Base-by-base conservation (phyloP, 2,888 invertebrate genomes). In the Aporophyla nigra region DNA sequence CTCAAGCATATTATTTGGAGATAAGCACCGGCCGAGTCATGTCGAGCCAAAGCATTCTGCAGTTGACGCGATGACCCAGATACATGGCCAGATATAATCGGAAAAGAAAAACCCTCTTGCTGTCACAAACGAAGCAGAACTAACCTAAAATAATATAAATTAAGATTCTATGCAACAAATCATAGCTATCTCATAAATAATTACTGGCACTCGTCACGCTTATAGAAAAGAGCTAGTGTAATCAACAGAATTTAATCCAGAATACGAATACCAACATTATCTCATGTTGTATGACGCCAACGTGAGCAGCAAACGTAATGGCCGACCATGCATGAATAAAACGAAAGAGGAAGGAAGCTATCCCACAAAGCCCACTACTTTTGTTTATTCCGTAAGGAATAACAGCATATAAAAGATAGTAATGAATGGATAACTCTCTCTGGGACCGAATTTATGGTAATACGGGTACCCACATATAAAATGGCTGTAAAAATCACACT, bases 201-300 rank as follows among this genome's bases (percentile, higher is more conserved):
- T 80, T 61, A 76, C 53, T 68, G 14, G 49, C 40, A n/a, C 68
- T 61, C 46, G 51, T 74, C 78, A 76, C 73, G 69, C n/a, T 63
- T 69, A 76, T 66, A 78, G 68, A 77, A 65, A 68, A 46, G 27
- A 72, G 46, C 58, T 43, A 70, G 24, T 74, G 69, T 51, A 68
- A 82, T 83, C 71, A 83, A 83, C 56, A 73, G 74, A 78, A 80
- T 77, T 79, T 74, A 76, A 83, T 81, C 58, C 78, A 14, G 87
- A 78, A 86, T 87, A 87, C 84, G 54, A 86, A 87, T 86, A 77
- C 27, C 65, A 67, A 74, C 69, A 87, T 87, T 87, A 87, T 82
- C 76, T 85, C 66, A 51, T 83, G 67, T 72, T 81, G 63, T 74
- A 82, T 49, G 73, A 78, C 54, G 59, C 0, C 69, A 74, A 81